These are phyloP conservation scores for Eucriotettix oculatus DNA, from an alignment of 2,888 invertebrate species.

Conservation along the genomic window DNA sequence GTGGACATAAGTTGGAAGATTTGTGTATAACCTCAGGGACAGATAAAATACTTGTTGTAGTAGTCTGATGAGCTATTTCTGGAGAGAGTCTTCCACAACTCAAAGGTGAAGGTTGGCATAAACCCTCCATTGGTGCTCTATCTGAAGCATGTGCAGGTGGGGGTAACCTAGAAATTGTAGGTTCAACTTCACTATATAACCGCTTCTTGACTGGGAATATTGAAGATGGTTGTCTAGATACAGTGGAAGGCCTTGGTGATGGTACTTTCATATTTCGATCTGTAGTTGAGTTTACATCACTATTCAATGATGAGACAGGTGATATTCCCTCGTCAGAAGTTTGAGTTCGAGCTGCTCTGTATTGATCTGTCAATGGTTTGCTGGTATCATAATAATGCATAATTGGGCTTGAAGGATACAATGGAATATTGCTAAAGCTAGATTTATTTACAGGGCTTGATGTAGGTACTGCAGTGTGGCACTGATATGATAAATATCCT, in stretches of 20 bases:
- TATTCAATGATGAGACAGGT: neutral
- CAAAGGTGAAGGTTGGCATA: neutral
- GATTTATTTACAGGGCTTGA: neutral
- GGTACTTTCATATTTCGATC: neutral
- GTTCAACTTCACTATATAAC: conserved; percentile 32
- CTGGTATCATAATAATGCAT: conserved; percentile 38
- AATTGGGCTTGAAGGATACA: conserved; percentile 6
- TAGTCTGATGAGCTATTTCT: neutral
- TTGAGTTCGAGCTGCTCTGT: conserved; percentile 17
- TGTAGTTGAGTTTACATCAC: neutral
- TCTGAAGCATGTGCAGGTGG: neutral
- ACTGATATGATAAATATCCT: conserved; percentile 7
- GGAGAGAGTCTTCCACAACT: neutral
- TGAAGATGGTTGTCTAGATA: conserved; percentile 21
- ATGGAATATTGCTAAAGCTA: neutral
- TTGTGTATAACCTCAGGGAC: too few species aligned
- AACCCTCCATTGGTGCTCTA: neutral
- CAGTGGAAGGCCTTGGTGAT: neutral
- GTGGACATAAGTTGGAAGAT: too few species aligned
- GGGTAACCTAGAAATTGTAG: neutral
- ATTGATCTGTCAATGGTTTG: conserved; percentile 35
- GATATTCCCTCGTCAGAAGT: neutral
- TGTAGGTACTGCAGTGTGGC: conserved; percentile 1
- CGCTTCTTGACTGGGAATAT: conserved; percentile 48
- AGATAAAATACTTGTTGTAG: neutral